phyloP scores from a whole-genome alignment of 1,140 invertebrate genomes.

The Nebria ingens region DNA sequence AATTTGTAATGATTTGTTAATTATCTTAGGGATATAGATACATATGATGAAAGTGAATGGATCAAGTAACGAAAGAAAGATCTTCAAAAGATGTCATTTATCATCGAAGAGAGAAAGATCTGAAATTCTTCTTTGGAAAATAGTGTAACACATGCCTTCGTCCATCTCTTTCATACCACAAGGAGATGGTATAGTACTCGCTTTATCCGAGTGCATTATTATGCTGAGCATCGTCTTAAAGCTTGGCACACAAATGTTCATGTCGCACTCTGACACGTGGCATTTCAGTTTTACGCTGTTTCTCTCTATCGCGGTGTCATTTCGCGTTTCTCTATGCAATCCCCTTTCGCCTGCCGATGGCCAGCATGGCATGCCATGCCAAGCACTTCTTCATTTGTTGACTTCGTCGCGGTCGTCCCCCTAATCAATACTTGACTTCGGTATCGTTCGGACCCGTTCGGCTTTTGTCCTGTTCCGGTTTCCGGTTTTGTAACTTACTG shows the following conservation, averaged over 20 bases:
- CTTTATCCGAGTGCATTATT: background rate
- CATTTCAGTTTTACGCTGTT: background rate
- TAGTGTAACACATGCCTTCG: no score
- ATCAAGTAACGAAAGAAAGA: no score
- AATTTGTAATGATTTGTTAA: no score
- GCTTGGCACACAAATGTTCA: background rate
- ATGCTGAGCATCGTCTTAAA: background rate
- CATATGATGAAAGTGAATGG: no score
- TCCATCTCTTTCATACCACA: no score
- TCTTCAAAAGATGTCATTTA: no score
- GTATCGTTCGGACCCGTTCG: background rate
- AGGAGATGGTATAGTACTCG: no score
- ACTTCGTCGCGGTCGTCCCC: background rate
- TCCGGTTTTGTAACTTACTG: background rate
- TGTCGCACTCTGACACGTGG: background rate
- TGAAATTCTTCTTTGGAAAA: no score
- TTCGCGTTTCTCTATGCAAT: background rate
- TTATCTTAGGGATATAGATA: no score
- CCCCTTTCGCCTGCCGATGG: background rate
- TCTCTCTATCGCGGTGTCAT: background rate
- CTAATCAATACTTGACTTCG: constrained; percentile 6
- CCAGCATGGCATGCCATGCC: background rate
- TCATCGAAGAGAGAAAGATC: no score
- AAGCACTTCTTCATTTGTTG: constrained; percentile 8
- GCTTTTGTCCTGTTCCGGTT: background rate